A percentile compares a stretch with the other conserved stretches of the same genome.
Conservation (phyloP, 2,797 vertebrate species). For the Orientallactaga sibirica region DNA sequence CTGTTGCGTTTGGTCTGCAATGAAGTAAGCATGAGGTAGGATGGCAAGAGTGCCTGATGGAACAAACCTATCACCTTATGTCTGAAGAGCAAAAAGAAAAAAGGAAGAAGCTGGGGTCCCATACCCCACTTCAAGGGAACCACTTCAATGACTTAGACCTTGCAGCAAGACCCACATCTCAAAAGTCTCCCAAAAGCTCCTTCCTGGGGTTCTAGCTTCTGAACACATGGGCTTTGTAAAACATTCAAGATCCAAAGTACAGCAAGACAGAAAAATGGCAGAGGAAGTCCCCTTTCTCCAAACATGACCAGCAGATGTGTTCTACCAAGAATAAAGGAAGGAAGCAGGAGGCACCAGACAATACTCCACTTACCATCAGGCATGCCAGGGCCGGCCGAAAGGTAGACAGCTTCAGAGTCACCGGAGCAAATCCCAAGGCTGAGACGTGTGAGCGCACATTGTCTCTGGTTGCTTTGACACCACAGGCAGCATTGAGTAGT, state of each 20-base stretch:
- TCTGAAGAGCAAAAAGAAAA: neutral
- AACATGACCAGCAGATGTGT: neutral
- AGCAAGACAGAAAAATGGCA: neutral
- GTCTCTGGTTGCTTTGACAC: neutral
- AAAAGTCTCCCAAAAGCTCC: neutral
- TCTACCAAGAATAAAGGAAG: neutral
- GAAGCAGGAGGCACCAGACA: too few relatives aligned
- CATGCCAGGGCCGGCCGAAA: too few relatives aligned
- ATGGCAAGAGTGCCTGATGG: neutral
- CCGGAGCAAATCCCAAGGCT: too few relatives aligned
- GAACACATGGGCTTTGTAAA: neutral
- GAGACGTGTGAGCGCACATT: neutral
- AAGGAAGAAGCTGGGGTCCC: neutral
- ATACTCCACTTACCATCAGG: too few relatives aligned
- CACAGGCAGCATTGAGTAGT: neutral
- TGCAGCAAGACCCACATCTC: neutral
- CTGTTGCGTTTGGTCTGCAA: neutral
- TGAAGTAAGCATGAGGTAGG: too few relatives aligned
- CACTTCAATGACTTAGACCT: neutral
- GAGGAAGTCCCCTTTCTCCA: slow-evolving; percentile 4
- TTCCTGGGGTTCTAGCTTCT: neutral
- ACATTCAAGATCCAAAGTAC: neutral
- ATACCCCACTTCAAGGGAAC: neutral
- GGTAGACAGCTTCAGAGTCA: too few relatives aligned
- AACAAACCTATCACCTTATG: neutral